A percentile compares a stretch with the other conserved stretches of the same genome.
Evolutionary conservation across 37 sponge, comb jelly and placozoan genomes (phyloP).

Genomic region (Bolinopsis microptera): DNA sequence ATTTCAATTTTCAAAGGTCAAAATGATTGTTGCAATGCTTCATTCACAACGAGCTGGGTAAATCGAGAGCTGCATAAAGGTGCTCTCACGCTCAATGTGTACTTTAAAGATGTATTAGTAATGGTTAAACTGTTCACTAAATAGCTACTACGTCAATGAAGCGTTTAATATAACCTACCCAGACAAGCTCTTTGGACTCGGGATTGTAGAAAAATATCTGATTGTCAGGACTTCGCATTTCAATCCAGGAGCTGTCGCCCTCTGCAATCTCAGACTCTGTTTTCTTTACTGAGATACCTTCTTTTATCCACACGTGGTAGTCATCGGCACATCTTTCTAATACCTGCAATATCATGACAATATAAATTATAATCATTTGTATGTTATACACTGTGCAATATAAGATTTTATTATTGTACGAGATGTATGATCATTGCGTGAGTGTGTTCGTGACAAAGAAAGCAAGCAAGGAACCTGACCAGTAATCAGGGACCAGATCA

Average conservation of each 20-base stretch:
- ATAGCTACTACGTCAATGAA: not conserved
- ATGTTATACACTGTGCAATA: too few species aligned
- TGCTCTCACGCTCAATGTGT: not conserved
- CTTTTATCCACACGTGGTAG: slow-evolving; percentile 80
- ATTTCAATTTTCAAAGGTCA: not conserved
- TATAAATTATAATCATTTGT: too few species aligned
- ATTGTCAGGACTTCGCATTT: slow-evolving; percentile 71
- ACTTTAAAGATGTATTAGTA: not conserved
- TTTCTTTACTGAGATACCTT: slow-evolving; percentile 72
- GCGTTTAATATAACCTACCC: slow-evolving; percentile 72
- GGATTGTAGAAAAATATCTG: slow-evolving; percentile 79
- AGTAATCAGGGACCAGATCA: too few species aligned
- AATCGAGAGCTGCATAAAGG: not conserved
- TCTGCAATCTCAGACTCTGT: slow-evolving; percentile 30
- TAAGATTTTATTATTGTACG: too few species aligned
- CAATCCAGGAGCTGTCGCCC: slow-evolving; percentile 58
- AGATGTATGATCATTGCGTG: too few species aligned
- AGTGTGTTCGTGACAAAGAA: too few species aligned
- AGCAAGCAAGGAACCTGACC: too few species aligned
- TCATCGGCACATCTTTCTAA: slow-evolving; percentile 76
- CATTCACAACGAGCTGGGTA: not conserved
- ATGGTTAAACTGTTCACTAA: not conserved
- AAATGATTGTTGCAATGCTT: not conserved
- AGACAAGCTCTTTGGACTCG: slow-evolving; percentile 72
- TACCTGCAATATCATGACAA: slow-evolving; percentile 12